Evolutionary conservation across 2,888 invertebrate species (phyloP).

Genomic region (Gari tellinella): DNA sequence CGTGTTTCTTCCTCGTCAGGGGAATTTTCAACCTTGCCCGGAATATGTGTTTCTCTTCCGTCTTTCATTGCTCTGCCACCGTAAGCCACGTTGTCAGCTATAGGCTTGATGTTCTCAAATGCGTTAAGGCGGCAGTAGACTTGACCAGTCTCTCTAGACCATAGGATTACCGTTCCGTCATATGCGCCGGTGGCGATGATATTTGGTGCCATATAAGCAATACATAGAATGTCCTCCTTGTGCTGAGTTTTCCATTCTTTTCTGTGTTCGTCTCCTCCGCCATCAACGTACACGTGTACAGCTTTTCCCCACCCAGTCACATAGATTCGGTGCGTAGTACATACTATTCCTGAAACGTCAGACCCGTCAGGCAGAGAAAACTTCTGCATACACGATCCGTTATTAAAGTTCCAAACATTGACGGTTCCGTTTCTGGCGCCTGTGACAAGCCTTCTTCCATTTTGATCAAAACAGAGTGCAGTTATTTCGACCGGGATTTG

Average conservation of each 20-base stretch:
- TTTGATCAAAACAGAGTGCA: conserved; percentile 91
- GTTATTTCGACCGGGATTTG: conserved; percentile 90
- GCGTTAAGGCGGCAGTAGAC: conserved; percentile 73
- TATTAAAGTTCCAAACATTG: conserved; percentile 94
- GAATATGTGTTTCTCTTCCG: conserved; percentile 11
- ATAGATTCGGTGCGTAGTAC: conserved; percentile 87
- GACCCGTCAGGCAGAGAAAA: conserved; percentile 88
- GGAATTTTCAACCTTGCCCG: conserved; percentile 10
- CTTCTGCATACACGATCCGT: conserved; percentile 89
- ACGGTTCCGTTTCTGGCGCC: conserved; percentile 92
- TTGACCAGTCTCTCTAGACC: conserved; percentile 91
- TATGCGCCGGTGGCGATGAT: conserved; percentile 87
- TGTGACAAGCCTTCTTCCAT: conserved; percentile 90
- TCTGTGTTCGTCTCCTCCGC: conserved; percentile 84
- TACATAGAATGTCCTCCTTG: conserved; percentile 90
- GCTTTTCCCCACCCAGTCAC: conserved; percentile 91
- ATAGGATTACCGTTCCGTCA: conserved; percentile 92
- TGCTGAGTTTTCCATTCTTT: conserved; percentile 91
- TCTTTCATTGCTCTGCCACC: background rate
- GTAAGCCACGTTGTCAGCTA: conserved; percentile 30
- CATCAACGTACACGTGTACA: conserved; percentile 70
- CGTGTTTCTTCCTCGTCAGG: conserved; percentile 24
- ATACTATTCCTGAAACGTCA: conserved; percentile 86
- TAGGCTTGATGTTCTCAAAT: conserved; percentile 55
- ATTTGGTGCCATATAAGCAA: conserved; percentile 85